phyloP scores from a whole-genome alignment of 2,888 invertebrate genomes.

The Pilophorus perplexus region DNA sequence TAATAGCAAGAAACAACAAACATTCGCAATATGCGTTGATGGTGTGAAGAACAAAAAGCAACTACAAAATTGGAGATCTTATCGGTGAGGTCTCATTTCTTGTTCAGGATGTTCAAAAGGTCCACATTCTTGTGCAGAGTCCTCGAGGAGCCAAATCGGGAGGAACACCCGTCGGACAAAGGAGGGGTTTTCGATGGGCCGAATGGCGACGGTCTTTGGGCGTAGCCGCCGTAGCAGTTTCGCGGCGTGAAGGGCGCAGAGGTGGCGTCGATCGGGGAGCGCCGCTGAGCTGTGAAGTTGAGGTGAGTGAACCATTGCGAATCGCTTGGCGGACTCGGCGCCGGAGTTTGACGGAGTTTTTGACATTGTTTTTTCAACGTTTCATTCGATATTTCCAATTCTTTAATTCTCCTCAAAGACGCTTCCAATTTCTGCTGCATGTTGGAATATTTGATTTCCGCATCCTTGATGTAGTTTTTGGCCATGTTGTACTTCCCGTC shows the following conservation, averaged over 20 bases:
- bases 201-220: not conserved
- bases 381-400: conserved; percentile 7
- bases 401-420: conserved; percentile 15
- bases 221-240: conserved; percentile 5
- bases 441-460: conserved; percentile 4
- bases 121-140: conserved; percentile 4
- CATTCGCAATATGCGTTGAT: no score
- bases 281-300: conserved; percentile 1
- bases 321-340: conserved; percentile 9
- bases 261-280: not conserved
- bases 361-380: conserved; percentile 1
- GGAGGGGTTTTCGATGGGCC: not conserved
- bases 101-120: conserved; percentile 5
- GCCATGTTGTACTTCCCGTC: conserved; percentile 1
- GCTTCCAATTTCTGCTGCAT: conserved; percentile 11
- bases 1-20: no score
- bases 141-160: not conserved
- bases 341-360: not conserved
- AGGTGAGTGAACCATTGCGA: conserved; percentile 17
- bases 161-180: not conserved
- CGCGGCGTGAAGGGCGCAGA: conserved; percentile 9
- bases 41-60: no score
- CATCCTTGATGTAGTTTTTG: conserved; percentile 7
- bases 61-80: no score
- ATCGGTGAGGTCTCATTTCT: conserved; percentile 4